Base-by-base conservation (phyloP, 2,113 vertebrate genomes). In the Cochlearius cochlearius region DNA sequence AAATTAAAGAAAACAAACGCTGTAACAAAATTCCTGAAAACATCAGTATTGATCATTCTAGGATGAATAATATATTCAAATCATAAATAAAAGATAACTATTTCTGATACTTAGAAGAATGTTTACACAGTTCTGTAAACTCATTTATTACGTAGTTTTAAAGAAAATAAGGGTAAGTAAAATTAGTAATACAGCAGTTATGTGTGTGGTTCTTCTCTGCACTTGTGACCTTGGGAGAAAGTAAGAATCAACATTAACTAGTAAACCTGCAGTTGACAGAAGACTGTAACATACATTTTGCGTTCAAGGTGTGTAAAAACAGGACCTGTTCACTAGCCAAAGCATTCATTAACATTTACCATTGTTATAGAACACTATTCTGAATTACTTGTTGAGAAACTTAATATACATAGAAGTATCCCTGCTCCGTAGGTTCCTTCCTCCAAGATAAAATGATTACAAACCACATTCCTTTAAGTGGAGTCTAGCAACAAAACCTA, bases 271-370 rank as follows among this genome's bases (percentile, higher is more conserved):
- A 76, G 58, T 5, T n/a, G 45, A 72, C 52, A 82, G 64, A 91
- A 86, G 83, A 58, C 21, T 4, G 0, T 20, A 85, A 79, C 2
- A 0, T 3, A 59, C 2, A 4, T 67, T 49, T 71, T 3, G 5
- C 3, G 1, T 86, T 89, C 50, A 55, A 87, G 81, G 39, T 47
- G 52, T 41, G 21, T 45, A 77, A 66, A 81, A 77, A 1, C 59
- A 86, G 75, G 20, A 74, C 34, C 16, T 59, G 43, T 73, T 32
- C 56, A 63, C 41, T 23, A 87, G 78, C 32, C 52, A 81, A 94
- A 78, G 21, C 30, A 81, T 67, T 78, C 32, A 63, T 58, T 63
- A 81, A 78, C 1, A 2, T 72, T 59, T 59, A 78, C 78, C 23
- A 63, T 12, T 63, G 41, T 58, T 87, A 81, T 3, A 72, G 56